A percentile compares a stretch with the other conserved stretches of the same genome.
These are phyloP conservation scores for Xenopus laevis DNA, from an alignment of 2,113 vertebrate species.

Conservation along the genomic window DNA sequence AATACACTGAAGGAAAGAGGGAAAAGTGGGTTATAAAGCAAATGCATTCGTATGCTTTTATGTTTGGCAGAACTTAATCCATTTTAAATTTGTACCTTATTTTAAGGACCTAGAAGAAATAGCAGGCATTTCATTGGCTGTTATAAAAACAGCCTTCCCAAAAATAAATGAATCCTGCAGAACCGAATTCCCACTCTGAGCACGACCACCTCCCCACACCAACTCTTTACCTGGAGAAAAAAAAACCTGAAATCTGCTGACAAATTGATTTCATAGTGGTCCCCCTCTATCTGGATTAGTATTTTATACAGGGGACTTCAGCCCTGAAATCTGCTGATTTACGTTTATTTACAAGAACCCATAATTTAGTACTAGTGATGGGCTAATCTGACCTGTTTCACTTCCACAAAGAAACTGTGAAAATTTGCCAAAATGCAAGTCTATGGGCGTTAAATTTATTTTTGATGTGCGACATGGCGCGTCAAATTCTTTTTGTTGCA, in stretches of 20 bases:
- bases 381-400: too few relatives aligned
- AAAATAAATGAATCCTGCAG: neutral
- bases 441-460: too few relatives aligned
- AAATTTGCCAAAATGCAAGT: too few relatives aligned
- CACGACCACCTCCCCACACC: neutral
- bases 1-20: slow-evolving; percentile 1
- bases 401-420: too few relatives aligned
- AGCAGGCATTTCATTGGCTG: neutral
- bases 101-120: neutral
- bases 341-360: too few relatives aligned
- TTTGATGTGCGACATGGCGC: too few relatives aligned
- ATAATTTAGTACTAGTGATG: too few relatives aligned
- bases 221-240: neutral
- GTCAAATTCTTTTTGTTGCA: too few relatives aligned
- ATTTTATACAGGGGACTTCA: too few relatives aligned
- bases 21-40: slow-evolving; percentile 8
- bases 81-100: neutral
- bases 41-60: slow-evolving; percentile 11
- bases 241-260: neutral
- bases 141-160: neutral
- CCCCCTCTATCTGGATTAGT: too few relatives aligned
- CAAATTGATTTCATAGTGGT: neutral
- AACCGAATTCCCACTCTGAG: neutral
- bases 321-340: too few relatives aligned
- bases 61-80: neutral